Percentiles rank a stretch among this genome's conserved stretches.
Conservation (phyloP, 2,113 vertebrate species). For the Myrmecobius fasciatus region DNA sequence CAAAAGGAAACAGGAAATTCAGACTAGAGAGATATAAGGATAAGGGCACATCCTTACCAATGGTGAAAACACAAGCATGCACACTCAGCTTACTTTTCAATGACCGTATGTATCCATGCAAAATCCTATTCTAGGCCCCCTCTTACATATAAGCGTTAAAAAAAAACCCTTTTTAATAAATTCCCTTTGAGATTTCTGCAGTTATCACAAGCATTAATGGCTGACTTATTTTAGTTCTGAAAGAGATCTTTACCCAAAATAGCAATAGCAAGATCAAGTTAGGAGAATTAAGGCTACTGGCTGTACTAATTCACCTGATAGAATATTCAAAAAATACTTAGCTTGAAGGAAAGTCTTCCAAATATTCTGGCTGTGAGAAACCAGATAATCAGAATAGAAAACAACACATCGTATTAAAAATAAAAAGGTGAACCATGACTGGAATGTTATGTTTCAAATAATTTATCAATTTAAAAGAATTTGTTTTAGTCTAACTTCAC, state of each 20-base stretch:
- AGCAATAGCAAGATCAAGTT: background rate
- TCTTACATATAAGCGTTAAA: background rate
- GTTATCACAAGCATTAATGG: background rate
- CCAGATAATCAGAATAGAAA: background rate
- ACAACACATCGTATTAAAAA: background rate
- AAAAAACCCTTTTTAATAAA: background rate
- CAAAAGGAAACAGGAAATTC: constrained; percentile 83
- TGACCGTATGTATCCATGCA: background rate
- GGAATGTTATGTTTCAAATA: background rate
- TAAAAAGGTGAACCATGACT: background rate
- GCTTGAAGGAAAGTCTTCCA: background rate
- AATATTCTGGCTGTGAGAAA: background rate
- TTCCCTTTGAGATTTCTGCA: background rate
- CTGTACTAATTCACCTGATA: background rate
- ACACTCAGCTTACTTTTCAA: background rate
- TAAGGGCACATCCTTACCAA: constrained; percentile 51
- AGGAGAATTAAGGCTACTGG: background rate
- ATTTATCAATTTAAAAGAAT: background rate
- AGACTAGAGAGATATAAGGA: constrained; percentile 43
- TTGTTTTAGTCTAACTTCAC: background rate
- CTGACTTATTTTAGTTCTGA: background rate
- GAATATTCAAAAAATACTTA: background rate
- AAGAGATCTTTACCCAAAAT: background rate
- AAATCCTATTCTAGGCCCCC: background rate
- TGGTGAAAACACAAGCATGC: constrained; percentile 55